Conservation (phyloP, 2,113 vertebrate genomes). For the Perca fluviatilis region DNA sequence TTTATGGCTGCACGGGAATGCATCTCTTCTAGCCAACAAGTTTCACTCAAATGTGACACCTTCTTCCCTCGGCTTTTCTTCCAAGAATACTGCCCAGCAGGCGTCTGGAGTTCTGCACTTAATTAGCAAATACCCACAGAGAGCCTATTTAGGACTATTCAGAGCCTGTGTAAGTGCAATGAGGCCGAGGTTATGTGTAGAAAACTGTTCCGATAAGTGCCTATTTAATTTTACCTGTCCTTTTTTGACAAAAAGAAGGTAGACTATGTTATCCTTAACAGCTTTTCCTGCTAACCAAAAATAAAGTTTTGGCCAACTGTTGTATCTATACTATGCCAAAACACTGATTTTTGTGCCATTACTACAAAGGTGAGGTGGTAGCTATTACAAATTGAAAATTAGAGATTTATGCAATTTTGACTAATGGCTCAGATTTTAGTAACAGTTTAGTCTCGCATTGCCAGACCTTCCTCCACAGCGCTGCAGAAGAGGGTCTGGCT, state of each 20-base stretch:
- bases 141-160: not conserved
- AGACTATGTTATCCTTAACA: not conserved
- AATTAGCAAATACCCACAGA: not conserved
- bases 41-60: not conserved
- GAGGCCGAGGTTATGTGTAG: not conserved
- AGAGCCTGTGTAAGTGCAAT: not conserved
- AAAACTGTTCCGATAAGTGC: not conserved
- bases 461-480: no score
- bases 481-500: no score
- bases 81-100: not conserved
- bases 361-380: no score
- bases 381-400: no score
- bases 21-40: slow-evolving; percentile 3
- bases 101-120: no score
- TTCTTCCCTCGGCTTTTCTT: not conserved
- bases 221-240: not conserved
- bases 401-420: no score
- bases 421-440: no score
- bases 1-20: not conserved
- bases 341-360: no score
- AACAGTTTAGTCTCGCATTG: no score
- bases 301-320: no score
- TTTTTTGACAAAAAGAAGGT: not conserved
- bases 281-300: no score
- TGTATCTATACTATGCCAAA: not conserved